Percentiles rank a stretch among this genome's conserved stretches.
Evolutionary conservation across 2,113 vertebrate genomes (phyloP).

Genomic region (Crotalus horridus): DNA sequence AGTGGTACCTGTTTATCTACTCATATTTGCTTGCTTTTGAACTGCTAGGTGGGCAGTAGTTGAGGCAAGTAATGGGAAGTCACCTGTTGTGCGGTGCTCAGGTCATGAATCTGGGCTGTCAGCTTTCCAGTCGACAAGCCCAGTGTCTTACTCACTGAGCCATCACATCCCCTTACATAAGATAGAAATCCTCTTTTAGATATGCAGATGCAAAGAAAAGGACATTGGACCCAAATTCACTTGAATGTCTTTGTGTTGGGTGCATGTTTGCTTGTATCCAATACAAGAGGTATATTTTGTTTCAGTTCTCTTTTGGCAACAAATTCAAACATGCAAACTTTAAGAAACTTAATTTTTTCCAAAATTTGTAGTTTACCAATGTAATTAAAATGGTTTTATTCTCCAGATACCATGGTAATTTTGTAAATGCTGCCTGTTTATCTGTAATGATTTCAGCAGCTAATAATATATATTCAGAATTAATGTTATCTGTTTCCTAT

Average conservation of each 20-base stretch:
- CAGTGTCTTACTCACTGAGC: not conserved
- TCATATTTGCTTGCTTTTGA: not conserved
- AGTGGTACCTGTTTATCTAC: not conserved
- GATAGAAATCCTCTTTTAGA: not conserved
- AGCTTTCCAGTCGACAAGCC: not conserved
- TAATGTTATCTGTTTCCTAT: not conserved
- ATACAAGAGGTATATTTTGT: not conserved
- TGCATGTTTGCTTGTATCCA: not conserved
- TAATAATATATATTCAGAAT: accelerated
- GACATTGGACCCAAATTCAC: not conserved
- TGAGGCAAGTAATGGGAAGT: not conserved
- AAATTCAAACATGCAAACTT: not conserved
- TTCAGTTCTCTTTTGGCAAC: not conserved
- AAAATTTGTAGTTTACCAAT: not conserved
- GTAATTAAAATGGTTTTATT: not conserved
- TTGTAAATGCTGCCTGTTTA: not conserved
- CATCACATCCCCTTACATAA: not conserved
- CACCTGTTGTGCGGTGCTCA: not conserved
- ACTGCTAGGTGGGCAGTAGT: not conserved
- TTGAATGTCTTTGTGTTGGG: not conserved
- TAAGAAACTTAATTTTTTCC: not conserved
- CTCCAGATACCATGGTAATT: not conserved
- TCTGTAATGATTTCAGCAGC: not conserved
- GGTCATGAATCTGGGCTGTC: not conserved
- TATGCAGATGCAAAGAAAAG: not conserved